phyloP scores from a whole-genome alignment of 2,113 vertebrate species.

The Clarias batrachus region DNA sequence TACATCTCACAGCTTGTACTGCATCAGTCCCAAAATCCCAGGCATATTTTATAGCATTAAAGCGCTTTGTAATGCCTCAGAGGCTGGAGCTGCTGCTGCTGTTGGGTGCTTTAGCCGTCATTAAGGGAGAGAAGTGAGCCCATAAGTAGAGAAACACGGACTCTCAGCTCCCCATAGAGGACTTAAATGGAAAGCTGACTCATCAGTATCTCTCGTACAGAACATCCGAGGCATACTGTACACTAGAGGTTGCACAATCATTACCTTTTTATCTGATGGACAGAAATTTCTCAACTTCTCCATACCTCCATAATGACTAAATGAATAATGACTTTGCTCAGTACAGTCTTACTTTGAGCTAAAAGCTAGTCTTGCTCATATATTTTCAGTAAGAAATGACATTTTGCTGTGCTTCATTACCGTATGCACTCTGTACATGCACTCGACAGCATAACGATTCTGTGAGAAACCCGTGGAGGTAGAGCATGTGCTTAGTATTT shows the following conservation, averaged over 20 bases:
- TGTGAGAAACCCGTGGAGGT: background rate
- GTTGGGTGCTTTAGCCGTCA: background rate
- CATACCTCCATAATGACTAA: no score
- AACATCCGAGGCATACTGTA: background rate
- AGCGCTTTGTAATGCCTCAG: background rate
- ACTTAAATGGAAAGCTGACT: background rate
- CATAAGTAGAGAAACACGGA: background rate
- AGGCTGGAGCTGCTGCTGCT: background rate
- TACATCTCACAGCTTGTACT: background rate
- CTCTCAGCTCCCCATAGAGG: background rate
- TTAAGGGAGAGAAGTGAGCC: background rate
- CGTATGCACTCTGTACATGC: no score
- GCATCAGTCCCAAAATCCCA: background rate
- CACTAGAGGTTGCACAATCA: background rate
- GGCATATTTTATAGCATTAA: background rate
- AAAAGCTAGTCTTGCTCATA: background rate
- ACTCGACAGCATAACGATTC: background rate
- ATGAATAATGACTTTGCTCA: background rate
- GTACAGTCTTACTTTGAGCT: background rate
- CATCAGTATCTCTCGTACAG: background rate
- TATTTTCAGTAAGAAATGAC: background rate
- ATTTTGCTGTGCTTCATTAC: background rate
- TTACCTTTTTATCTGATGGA: background rate
- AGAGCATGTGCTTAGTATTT: no score
- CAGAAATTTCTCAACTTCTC: background rate